phyloP scores from a whole-genome alignment of 35 echinoderm and acorn worm species.

The Lytechinus pictus region DNA sequence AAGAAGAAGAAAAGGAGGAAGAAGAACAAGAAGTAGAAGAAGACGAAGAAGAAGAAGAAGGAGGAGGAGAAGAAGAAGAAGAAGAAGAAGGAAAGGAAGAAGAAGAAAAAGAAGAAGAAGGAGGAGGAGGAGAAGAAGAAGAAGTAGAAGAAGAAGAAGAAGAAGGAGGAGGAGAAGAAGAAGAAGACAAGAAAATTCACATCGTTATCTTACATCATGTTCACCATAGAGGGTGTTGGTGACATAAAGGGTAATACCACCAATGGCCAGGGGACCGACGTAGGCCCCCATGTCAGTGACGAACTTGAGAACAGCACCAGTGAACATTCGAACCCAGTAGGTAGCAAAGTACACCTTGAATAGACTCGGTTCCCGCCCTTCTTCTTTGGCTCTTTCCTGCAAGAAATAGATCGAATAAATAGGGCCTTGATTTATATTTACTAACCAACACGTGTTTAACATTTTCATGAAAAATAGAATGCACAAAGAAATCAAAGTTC shows the following conservation, averaged over 20 bases:
- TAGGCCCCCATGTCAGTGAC: constrained; percentile 67
- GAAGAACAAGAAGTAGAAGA: too few relatives aligned
- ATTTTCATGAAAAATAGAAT: neutral
- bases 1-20: neutral
- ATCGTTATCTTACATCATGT: constrained; percentile 57
- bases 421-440: neutral
- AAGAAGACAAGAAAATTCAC: too few relatives aligned
- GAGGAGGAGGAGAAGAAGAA: too few relatives aligned
- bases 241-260: constrained; percentile 60
- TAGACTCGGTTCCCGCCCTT: constrained; percentile 57
- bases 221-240: neutral
- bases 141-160: too few relatives aligned
- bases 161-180: too few relatives aligned
- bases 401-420: neutral
- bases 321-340: constrained; percentile 56
- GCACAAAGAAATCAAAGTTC: neutral
- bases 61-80: too few relatives aligned
- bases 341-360: constrained; percentile 63
- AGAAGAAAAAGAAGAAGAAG: too few relatives aligned
- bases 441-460: neutral
- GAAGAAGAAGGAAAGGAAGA: too few relatives aligned
- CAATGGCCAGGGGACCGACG: constrained; percentile 72
- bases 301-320: constrained; percentile 71
- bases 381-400: constrained; percentile 50
- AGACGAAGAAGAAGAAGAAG: too few relatives aligned